A percentile compares a stretch with the other conserved stretches of the same genome.
Evolutionary conservation across 2,113 vertebrate genomes (phyloP).

Genomic region (Heptranchias perlo): DNA sequence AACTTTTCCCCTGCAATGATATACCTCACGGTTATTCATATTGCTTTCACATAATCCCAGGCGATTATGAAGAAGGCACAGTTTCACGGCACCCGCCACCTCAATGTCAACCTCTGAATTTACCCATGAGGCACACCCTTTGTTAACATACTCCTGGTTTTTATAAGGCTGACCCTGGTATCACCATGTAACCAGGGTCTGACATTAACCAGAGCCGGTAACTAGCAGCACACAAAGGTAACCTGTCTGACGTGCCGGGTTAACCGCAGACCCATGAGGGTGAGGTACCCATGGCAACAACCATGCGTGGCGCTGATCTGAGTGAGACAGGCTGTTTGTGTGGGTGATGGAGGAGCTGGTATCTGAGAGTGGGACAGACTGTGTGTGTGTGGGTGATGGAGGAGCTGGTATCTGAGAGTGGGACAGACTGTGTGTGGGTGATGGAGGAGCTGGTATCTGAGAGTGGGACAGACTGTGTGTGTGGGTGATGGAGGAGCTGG

Average conservation of each 20-base stretch:
- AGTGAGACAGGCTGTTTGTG: too few relatives aligned
- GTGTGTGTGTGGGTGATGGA: neutral
- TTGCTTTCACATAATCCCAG: neutral
- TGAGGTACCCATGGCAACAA: neutral
- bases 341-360: too few relatives aligned
- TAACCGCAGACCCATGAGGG: neutral
- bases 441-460: neutral
- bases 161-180: neutral
- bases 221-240: neutral
- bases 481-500: too few relatives aligned
- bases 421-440: neutral
- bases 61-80: neutral
- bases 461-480: too few relatives aligned
- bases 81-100: neutral
- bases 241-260: neutral
- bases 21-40: neutral
- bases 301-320: too few relatives aligned
- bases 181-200: neutral
- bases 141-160: neutral
- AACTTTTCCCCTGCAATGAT: neutral
- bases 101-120: neutral
- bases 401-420: too few relatives aligned
- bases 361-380: neutral
- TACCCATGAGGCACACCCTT: neutral
- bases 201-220: neutral